Conservation (phyloP, 2,113 vertebrate species). For the Lota lota region DNA sequence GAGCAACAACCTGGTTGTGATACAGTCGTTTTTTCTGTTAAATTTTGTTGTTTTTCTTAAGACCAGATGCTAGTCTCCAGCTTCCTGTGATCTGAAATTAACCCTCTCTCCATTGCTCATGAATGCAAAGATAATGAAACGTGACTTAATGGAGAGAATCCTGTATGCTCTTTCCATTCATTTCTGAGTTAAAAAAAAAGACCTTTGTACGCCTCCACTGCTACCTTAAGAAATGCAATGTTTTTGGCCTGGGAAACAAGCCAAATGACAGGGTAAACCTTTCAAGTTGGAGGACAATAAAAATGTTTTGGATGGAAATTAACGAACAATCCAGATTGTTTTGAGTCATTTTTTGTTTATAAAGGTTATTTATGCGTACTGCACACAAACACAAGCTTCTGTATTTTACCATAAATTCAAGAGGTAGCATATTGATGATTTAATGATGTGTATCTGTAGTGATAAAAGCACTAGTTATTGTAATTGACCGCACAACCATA, state of each 20-base stretch:
- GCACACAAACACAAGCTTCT: too few relatives aligned
- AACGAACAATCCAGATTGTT: slow-evolving; percentile 43
- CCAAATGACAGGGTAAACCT: slow-evolving; percentile 65
- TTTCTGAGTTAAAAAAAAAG: slow-evolving; percentile 41
- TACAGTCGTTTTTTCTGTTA: slow-evolving; percentile 23
- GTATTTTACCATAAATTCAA: too few relatives aligned
- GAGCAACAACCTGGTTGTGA: slow-evolving; percentile 36
- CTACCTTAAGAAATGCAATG: slow-evolving; percentile 69
- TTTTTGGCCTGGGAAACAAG: slow-evolving; percentile 55
- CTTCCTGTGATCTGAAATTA: slow-evolving; percentile 54
- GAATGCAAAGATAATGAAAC: slow-evolving; percentile 59
- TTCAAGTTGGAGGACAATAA: slow-evolving; percentile 71
- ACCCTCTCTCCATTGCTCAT: slow-evolving; percentile 59
- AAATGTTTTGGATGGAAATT: slow-evolving; percentile 70
- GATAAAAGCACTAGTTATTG: too few relatives aligned
- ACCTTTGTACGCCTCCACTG: slow-evolving; percentile 63
- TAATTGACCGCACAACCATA: too few relatives aligned
- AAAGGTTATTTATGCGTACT: too few relatives aligned
- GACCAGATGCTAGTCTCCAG: slow-evolving; percentile 51
- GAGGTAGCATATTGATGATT: too few relatives aligned
- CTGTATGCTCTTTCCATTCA: slow-evolving; percentile 54
- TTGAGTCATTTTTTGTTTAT: too few relatives aligned
- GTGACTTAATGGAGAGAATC: slow-evolving; percentile 62
- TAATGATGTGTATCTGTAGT: too few relatives aligned
- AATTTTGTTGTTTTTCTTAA: slow-evolving; percentile 16